Evolutionary conservation across 2,888 invertebrate genomes (phyloP).

Genomic region (Nomada fucata): DNA sequence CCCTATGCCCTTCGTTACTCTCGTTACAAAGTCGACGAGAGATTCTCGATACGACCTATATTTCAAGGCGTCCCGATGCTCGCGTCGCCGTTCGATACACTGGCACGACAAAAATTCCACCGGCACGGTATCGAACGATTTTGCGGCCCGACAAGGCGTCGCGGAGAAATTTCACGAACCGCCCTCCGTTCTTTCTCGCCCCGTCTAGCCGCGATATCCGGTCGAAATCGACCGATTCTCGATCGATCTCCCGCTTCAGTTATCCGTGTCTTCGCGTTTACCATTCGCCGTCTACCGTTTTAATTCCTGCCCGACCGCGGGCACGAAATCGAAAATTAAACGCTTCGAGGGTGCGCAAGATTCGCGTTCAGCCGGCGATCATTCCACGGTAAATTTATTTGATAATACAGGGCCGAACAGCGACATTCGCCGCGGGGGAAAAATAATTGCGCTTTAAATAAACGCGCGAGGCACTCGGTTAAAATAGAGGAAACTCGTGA

Average conservation of each 20-base stretch:
- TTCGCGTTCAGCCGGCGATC: too few relatives aligned
- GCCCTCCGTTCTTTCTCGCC: background rate
- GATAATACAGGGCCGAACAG: too few relatives aligned
- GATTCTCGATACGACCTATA: slow-evolving; percentile 54
- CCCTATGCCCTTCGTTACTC: slow-evolving; percentile 45
- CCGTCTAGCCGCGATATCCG: too few relatives aligned
- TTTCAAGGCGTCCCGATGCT: slow-evolving; percentile 23
- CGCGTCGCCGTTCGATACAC: background rate
- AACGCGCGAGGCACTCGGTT: too few relatives aligned
- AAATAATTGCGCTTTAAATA: too few relatives aligned
- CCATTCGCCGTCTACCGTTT: background rate
- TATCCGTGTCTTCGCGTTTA: too few relatives aligned
- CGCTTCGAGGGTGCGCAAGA: too few relatives aligned
- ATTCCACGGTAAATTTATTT: too few relatives aligned
- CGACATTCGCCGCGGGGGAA: too few relatives aligned
- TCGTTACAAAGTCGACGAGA: slow-evolving; percentile 45
- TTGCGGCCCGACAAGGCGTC: slow-evolving; percentile 13
- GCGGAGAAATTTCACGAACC: background rate
- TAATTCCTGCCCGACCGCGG: too few relatives aligned
- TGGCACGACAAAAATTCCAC: slow-evolving; percentile 21
- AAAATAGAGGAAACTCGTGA: too few relatives aligned
- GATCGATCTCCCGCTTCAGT: background rate
- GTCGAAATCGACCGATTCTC: background rate
- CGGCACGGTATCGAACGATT: slow-evolving; percentile 9
- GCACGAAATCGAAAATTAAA: too few relatives aligned